Base-by-base conservation (phyloP, 2,797 vertebrate genomes). In the Glyptemys insculpta region DNA sequence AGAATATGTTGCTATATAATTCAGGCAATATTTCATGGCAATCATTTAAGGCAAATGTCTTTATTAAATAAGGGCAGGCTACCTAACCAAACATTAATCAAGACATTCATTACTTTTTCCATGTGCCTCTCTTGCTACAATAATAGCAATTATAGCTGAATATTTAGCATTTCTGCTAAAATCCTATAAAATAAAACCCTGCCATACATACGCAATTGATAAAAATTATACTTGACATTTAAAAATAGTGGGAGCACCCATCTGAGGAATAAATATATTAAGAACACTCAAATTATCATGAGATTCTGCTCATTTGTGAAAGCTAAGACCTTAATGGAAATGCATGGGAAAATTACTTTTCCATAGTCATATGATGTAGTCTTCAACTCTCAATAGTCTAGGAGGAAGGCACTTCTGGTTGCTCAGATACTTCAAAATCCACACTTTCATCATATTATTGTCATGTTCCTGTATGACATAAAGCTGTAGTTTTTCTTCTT, bases 11-110 rank as follows among this genome's bases (percentile, higher is more conserved):
- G 4, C 25, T 84, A 25, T 50, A 0, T 65, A 25, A 37, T 80
- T 78, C 41, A 88, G 81, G 68, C 12, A 82, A 31, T 68, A 59
- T 62, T 47, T 49, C 34, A 59, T 12, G n/a, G 2, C 2, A 2
- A 27, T 2, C 14, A 53, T 0, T 1, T 0, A 1, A 90, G 82
- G 8, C 3, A 65, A 31, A 49, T 34, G 54, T 49, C 54, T 5
- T 41, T 81, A 12, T 37, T 83, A 44, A 49, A 49, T 49, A 78
- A 83, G 44, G 41, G 25, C 37, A 72, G 37, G 41, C 5, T n/a
- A 53, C 1, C 0, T 10, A 86, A 78, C 5, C 50, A 54, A 94
- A 62, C 1, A 11, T 5, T 2, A 87, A 1, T 78, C 41, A 78
- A 78, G 74, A 49, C 74, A 78, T 78, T 49, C 74, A 47, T 78